phyloP scores from a whole-genome alignment of 2,888 invertebrate genomes.

The Theretra japonica region DNA sequence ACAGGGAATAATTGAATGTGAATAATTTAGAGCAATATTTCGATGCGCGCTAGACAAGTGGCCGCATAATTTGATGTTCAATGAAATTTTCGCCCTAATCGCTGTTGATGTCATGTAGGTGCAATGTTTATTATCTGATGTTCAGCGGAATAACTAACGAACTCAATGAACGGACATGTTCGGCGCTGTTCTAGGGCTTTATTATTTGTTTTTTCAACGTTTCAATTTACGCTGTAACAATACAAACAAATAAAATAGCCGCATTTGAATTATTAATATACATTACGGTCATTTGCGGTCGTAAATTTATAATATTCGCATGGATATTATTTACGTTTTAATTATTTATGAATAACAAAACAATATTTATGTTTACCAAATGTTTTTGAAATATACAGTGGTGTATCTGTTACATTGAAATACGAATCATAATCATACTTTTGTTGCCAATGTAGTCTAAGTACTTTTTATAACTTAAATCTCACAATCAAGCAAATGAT shows the following conservation, averaged over 20 bases:
- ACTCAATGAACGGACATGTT: slow-evolving; percentile 14
- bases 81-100: slow-evolving; percentile 31
- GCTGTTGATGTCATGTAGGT: slow-evolving; percentile 29
- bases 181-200: background rate
- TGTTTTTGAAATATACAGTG: too few species aligned
- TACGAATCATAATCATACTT: too few species aligned
- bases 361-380: too few species aligned
- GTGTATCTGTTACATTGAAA: too few species aligned
- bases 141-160: slow-evolving; percentile 23
- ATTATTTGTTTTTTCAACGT: slow-evolving; percentile 5
- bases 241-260: background rate
- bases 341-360: slow-evolving; percentile 2
- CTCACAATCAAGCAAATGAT: too few species aligned
- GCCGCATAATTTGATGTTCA: slow-evolving; percentile 32
- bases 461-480: too few species aligned
- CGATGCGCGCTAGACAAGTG: slow-evolving; percentile 31
- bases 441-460: too few species aligned
- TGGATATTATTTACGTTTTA: background rate
- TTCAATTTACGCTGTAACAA: slow-evolving; percentile 5
- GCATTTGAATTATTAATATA: background rate
- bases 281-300: background rate
- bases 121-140: background rate
- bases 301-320: background rate
- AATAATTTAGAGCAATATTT: slow-evolving; percentile 47
- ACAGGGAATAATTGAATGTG: slow-evolving; percentile 68